Base-by-base conservation (phyloP, 64 coral and sea anemone species). In the Pocillopora damicornis region DNA sequence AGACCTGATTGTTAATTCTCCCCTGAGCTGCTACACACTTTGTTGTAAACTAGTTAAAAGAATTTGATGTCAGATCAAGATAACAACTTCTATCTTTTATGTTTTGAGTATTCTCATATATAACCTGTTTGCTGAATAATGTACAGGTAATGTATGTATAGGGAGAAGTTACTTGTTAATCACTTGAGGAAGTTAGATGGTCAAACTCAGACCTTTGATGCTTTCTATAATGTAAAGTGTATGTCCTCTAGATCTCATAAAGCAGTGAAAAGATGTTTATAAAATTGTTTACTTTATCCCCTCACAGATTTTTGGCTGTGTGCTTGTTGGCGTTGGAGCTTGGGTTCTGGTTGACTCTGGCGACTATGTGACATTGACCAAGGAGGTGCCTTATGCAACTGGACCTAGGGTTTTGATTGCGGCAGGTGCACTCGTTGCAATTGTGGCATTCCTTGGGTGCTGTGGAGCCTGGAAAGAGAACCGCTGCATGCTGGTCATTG, bases 401-500 rank as follows among this genome's bases (percentile, higher is more conserved):
- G 83, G 75, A 63, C 37, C 90, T 56, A 64, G 65, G 15, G 82
- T 91, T 3, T 51, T 87, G 22, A 91, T 93, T 73, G 94, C 88
- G 11, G 75, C 92, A 56, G 94, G 94, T 22, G 30, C 59, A 14
- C 74, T 96, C 20, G 71, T 96, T 75, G 35, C 92, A 11, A 22
- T 90, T 6, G 57, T 92, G 62, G 75, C 94, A 72, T 75, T 93
- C n/a, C 35, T 96, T 5, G 94, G 94, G 13, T 96, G 94, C 62
- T 96, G 94, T 93, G 91, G 94, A 17, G 89, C 88, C 22, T 96
- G 94, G 76, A 96, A 74, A 17, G 91, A 96, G 18, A 96, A 89
- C 88, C 89, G 76, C 12, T 96, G 94, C 83, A 77, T 92, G 72
- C 63, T 96, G 26, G 57, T 58, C 15, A 78, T 88, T 63, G 94